These are phyloP conservation scores for Lottia scabra DNA, from an alignment of 2,888 invertebrate genomes.

Conservation along the genomic window DNA sequence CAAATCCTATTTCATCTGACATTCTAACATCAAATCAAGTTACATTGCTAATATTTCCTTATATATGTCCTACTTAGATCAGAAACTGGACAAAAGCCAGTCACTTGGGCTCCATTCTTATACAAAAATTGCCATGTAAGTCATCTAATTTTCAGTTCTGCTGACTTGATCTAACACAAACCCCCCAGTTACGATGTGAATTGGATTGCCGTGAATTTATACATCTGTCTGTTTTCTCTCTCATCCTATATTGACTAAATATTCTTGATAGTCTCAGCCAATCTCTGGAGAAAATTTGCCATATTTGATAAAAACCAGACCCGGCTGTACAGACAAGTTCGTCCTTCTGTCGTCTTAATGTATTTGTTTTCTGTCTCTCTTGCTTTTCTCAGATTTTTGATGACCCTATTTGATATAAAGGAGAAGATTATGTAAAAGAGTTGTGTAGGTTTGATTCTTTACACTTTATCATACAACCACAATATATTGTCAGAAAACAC, in stretches of 20 bases:
- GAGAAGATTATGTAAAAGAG: no score
- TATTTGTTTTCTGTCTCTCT: slow-evolving; percentile 5
- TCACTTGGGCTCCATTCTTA: not conserved
- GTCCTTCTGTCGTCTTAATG: slow-evolving; percentile 1
- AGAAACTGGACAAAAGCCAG: slow-evolving; percentile 5
- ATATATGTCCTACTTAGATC: not conserved
- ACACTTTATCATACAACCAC: no score
- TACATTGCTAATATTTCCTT: slow-evolving; percentile 1
- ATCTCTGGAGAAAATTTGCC: not conserved
- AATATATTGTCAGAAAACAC: no score
- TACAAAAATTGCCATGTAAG: slow-evolving; percentile 6
- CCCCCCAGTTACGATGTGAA: not conserved
- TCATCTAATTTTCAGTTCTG: slow-evolving; percentile 5
- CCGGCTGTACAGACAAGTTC: not conserved
- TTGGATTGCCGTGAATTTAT: slow-evolving; percentile 2
- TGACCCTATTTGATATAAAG: not conserved
- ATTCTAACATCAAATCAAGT: not conserved
- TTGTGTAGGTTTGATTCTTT: no score
- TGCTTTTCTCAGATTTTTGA: not conserved
- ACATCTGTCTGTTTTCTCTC: slow-evolving; percentile 3
- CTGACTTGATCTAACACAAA: not conserved
- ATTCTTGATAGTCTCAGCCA: slow-evolving; percentile 3
- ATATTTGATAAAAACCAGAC: not conserved
- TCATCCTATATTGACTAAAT: not conserved
- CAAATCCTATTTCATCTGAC: not conserved